Base-by-base conservation (phyloP, 2,888 invertebrate genomes). In the Tenthredo scrophulariae region DNA sequence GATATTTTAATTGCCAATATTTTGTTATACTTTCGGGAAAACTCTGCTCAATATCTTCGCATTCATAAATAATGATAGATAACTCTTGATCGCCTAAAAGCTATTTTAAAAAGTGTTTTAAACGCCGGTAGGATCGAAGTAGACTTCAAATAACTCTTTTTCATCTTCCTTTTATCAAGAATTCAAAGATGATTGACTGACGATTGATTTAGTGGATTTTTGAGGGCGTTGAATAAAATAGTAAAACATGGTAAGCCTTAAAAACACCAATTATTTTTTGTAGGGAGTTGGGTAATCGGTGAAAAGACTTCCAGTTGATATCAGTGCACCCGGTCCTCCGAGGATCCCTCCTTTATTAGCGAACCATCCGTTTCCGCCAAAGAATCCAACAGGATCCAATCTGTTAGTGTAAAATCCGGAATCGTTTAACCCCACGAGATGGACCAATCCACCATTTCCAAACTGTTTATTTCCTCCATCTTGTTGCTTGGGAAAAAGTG, bases 331-430 rank as follows among this genome's bases (percentile, higher is more conserved):
- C 5, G 92, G 92, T 9, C 91, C 91, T 9, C 92, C 92, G 1
- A 92, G 87, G 74, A 92, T 89, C 13, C 92, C 92, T 0, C 92
- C 92, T 80, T 92, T 92, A 85, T 92, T 91, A 15, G 92, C 89
- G 67, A 92, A 89, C 92, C 91, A 92, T 18, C 91, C 92, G 74
- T 92, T 92, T 9, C 92, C 92, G 18, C 89, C 89, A 29, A 92
- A 87, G 85, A 92, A 89, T n/a, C 92, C 92, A 13, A 89, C 90
- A 1, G 90, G 88, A 13, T 92, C 91, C 29, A 90, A 74, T 43
- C 91, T 86, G 72, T 90, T 87, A 18, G 90, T 90, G 82, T 91
- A 90, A 79, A 91, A 91, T 43, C 90, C 91, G 0, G 90, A 85
- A 65, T 92, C 90, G 75, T 86, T 88, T 9, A 87, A 86, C 0